Base-by-base conservation (phyloP, 1,140 invertebrate species). In the Euwallacea similis region DNA sequence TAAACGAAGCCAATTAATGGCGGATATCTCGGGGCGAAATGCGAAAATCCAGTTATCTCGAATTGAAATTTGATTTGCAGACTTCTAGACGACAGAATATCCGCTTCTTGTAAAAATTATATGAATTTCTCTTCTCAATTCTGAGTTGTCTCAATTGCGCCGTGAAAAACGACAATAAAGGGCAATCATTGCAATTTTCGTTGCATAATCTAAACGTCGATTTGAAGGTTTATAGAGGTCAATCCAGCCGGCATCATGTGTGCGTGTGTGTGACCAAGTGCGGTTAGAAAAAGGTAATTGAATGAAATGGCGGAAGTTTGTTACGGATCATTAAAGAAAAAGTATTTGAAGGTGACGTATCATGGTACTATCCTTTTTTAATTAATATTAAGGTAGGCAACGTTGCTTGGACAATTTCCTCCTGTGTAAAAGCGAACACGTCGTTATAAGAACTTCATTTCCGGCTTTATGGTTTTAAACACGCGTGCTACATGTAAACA, bases 381-480 rank as follows among this genome's bases (percentile, higher is more conserved):
- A 55, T 33, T 33, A 33, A 33, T 33, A 33, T 33, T 33, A 33
- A 63, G n/a, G 13, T 44, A 15, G 63, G 70, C 70, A 72, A 72
- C 71, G 65, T 67, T 43, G 64, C 65, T 56, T 44, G 11, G 11
- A 66, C 62, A 55, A 65, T 64, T 71, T 71, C 62, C 69, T 59
- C 44, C 43, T 50, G 16, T 59, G 53, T 54, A 53, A 56, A 21
- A 59, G 47, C 55, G 46, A 42, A 69, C 21, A 64, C 46, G 63
- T 65, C 55, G 68, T 55, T 56, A 74, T 70, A 67, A 74, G 68
- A 74, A 74, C 69, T 71, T 72, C 69, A 71, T 72, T 72, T 74
- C 73, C 73, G 73, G 65, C 66, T 69, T 33, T 74, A 58, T 68
- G 53, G 68, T 56, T 64, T 71, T 71, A 67, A 64, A 71, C 73